Conservation (phyloP, 1,140 invertebrate genomes). For the Drosophila kohkoa region DNA sequence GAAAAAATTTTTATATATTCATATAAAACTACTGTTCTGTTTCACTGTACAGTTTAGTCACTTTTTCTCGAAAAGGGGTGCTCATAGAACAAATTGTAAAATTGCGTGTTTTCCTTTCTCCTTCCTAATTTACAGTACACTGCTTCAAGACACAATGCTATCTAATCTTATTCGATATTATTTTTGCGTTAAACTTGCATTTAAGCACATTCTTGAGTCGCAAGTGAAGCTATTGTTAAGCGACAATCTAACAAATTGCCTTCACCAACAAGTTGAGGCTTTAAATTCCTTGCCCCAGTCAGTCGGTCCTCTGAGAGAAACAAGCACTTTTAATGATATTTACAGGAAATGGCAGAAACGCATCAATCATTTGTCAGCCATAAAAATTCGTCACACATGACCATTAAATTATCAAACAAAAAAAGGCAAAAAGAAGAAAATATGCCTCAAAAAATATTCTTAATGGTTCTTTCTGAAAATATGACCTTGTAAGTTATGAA, state of each 20-base stretch:
- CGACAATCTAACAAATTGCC: slow-evolving; percentile 48
- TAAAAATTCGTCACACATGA: slow-evolving; percentile 83
- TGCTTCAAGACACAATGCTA: slow-evolving; percentile 74
- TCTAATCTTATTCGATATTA: slow-evolving; percentile 83
- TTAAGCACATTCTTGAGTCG: slow-evolving; percentile 60
- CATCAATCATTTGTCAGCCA: slow-evolving; percentile 84
- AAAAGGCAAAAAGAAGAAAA: slow-evolving; percentile 23
- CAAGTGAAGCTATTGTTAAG: slow-evolving; percentile 29
- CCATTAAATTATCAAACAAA: slow-evolving; percentile 74
- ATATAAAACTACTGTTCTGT: background rate
- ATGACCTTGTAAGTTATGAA: slow-evolving; percentile 82
- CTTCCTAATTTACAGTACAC: slow-evolving; percentile 26
- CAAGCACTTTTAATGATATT: slow-evolving; percentile 72
- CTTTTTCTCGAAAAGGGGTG: slow-evolving; percentile 69
- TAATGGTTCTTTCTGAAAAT: slow-evolving; percentile 73
- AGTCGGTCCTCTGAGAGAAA: slow-evolving; percentile 19
- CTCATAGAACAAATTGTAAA: slow-evolving; percentile 79
- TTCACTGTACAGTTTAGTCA: slow-evolving; percentile 37
- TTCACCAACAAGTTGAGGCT: slow-evolving; percentile 48
- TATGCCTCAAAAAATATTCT: slow-evolving; percentile 49
- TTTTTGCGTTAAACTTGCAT: slow-evolving; percentile 79
- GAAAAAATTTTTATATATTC: too few relatives aligned
- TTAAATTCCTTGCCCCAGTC: slow-evolving; percentile 48
- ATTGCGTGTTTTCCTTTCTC: slow-evolving; percentile 65
- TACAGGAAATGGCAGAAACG: slow-evolving; percentile 71